Base-by-base conservation (phyloP, 1,140 invertebrate genomes). In the Drosophila seguyi region DNA sequence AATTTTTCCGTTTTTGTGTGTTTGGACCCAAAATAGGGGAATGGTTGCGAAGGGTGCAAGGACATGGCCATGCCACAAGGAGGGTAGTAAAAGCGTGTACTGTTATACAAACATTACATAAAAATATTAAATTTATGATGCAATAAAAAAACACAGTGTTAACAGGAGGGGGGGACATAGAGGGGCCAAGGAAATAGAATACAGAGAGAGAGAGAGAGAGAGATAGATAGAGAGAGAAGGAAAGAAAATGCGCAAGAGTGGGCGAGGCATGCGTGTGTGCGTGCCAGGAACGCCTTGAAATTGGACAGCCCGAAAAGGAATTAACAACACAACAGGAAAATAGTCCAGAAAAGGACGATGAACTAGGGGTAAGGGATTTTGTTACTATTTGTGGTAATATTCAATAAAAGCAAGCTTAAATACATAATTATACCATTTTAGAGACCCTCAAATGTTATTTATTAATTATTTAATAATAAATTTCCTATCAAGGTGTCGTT, bases 51-150 rank as follows among this genome's bases (percentile, higher is more conserved):
- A 29, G 44, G 6, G 39, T 36, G 42, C 31, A 31, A n/a, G 39
- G 39, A 20, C 25, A 16, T 56, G 22, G 56, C 27, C 27, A 65
- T 62, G 57, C 68, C 58, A 48, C 58, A 71, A 73, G 68, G 39
- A 69, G 85, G 81, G 85, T 79, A 85, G 85, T 90, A 90, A 90
- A 85, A 90, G 68, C 75, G 81, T 67, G 38, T 79, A 90, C 81
- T 78, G 85, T 90, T 90, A 85, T 90, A 79, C 86, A 90, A 90
- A 90, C 85, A 90, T 90, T 79, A 85, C 85, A 90, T 90, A 90
- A 90, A 90, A 90, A 90, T 90, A 90, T 90, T 90, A 90, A 90
- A 90, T 90, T 90, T 90, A 90, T 90, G 85, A 75, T 85, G 85
- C 85, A 85, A 90, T 90, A 90, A 90, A 88, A 86, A 90, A 74